phyloP scores from a whole-genome alignment of 2,888 invertebrate genomes.

The Cephonodes hylas region DNA sequence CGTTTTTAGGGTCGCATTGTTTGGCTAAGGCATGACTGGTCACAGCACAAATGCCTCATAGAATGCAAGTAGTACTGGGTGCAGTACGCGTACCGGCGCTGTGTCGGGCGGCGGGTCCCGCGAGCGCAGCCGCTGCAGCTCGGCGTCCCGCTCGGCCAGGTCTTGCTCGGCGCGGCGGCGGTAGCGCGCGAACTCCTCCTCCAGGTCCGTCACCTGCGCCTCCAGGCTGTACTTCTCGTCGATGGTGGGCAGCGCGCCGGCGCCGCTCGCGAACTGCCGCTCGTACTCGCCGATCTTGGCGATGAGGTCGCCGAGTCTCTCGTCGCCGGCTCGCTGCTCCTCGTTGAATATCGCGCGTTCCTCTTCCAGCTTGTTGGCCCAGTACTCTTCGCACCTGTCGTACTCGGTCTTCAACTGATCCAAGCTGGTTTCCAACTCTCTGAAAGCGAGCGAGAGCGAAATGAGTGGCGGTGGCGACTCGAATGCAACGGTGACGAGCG shows the following conservation, averaged over 20 bases:
- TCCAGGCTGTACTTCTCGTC: slow-evolving; percentile 78
- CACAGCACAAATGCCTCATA: too few relatives aligned
- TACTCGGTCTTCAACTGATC: slow-evolving; percentile 89
- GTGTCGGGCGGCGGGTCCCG: neutral
- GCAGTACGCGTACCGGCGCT: too few relatives aligned
- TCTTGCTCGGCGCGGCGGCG: slow-evolving; percentile 28
- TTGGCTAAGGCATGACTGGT: too few relatives aligned
- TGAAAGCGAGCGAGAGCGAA: slow-evolving; percentile 50
- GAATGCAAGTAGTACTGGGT: too few relatives aligned
- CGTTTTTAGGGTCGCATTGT: too few relatives aligned
- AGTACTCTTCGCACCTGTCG: slow-evolving; percentile 93
- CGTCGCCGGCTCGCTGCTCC: slow-evolving; percentile 88
- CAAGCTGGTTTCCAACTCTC: slow-evolving; percentile 86
- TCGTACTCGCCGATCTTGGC: slow-evolving; percentile 90
- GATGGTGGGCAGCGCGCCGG: slow-evolving; percentile 84
- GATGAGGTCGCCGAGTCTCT: slow-evolving; percentile 87
- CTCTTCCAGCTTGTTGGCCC: slow-evolving; percentile 89
- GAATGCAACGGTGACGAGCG: too few relatives aligned
- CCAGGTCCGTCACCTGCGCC: slow-evolving; percentile 77
- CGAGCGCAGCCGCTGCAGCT: slow-evolving; percentile 19
- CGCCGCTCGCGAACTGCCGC: slow-evolving; percentile 81
- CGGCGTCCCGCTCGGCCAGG: slow-evolving; percentile 27
- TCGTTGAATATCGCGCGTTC: slow-evolving; percentile 88
- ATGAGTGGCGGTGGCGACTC: too few relatives aligned
- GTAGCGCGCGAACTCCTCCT: slow-evolving; percentile 33